These are phyloP conservation scores for Parnassius glacialis DNA, from an alignment of 2,888 invertebrate species.

Conservation along the genomic window DNA sequence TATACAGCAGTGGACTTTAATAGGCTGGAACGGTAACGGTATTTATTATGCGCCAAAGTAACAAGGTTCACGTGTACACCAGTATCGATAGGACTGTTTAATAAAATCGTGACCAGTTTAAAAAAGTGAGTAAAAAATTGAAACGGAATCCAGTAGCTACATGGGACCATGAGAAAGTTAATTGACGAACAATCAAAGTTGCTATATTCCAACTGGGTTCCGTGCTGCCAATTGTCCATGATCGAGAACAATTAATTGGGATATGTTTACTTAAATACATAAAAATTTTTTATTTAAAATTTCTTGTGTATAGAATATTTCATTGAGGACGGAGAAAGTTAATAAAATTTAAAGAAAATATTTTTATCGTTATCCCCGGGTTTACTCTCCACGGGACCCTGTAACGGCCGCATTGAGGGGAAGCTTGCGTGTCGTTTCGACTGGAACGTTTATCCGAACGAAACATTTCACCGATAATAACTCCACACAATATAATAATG, in stretches of 20 bases:
- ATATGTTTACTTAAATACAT: background rate
- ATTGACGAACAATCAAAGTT: constrained; percentile 51
- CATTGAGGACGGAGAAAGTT: background rate
- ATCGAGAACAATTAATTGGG: background rate
- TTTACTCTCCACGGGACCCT: constrained; percentile 50
- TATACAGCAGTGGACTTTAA: too few relatives aligned
- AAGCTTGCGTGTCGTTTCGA: constrained; percentile 70
- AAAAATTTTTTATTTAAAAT: background rate
- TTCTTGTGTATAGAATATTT: too few relatives aligned
- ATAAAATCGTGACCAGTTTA: constrained; percentile 65
- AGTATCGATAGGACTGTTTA: constrained; percentile 35
- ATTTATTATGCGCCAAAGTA: too few relatives aligned
- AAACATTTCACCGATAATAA: constrained; percentile 81
- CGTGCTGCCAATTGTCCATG: constrained; percentile 28
- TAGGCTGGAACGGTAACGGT: too few relatives aligned
- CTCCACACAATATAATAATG: constrained; percentile 81
- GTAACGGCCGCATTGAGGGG: constrained; percentile 45
- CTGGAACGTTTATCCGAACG: constrained; percentile 77
- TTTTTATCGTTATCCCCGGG: background rate
- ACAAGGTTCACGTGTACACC: too few relatives aligned
- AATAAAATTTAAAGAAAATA: background rate
- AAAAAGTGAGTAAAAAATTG: constrained; percentile 52
- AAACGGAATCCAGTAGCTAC: constrained; percentile 73
- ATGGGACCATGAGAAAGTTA: constrained; percentile 73
- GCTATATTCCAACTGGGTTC: constrained; percentile 46